Percentiles rank a stretch among this genome's conserved stretches.
phyloP scores from a whole-genome alignment of 2,888 invertebrate species.

The Pyrrhosoma nymphula region DNA sequence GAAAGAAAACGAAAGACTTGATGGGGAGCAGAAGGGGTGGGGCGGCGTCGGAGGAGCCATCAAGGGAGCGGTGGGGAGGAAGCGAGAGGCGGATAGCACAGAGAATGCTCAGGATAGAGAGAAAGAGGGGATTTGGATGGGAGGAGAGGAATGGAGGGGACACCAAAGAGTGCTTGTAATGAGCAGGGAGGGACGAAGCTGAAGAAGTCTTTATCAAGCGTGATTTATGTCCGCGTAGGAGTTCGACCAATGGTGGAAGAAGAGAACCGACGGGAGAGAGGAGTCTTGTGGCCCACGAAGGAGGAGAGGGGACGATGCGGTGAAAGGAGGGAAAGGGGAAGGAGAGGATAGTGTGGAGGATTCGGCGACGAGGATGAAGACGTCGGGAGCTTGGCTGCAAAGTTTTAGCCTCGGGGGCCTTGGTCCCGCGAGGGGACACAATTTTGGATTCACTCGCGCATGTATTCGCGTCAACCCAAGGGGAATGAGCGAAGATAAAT shows the following conservation, averaged over 20 bases:
- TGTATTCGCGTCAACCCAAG: neutral
- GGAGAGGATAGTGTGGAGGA: neutral
- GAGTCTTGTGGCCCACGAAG: neutral
- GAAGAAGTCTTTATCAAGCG: conserved; percentile 37
- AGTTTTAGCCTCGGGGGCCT: neutral
- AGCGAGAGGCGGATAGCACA: neutral
- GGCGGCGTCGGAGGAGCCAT: neutral
- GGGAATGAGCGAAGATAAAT: neutral
- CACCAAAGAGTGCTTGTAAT: neutral
- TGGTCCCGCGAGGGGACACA: neutral
- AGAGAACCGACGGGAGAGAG: neutral
- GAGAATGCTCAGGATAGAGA: neutral
- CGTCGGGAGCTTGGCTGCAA: neutral
- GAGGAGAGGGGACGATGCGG: neutral
- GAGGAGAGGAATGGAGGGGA: neutral
- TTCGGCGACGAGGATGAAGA: neutral
- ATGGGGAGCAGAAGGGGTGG: neutral
- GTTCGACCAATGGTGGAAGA: conserved; percentile 21
- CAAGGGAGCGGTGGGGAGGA: neutral
- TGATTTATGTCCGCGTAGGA: conserved; percentile 47
- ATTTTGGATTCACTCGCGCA: neutral
- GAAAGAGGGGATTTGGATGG: neutral
- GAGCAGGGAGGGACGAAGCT: conserved; percentile 37
- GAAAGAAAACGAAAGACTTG: neutral
- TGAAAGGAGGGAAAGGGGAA: neutral